Base-by-base conservation (phyloP, 2,113 vertebrate genomes). In the Prietella phreatophila region DNA sequence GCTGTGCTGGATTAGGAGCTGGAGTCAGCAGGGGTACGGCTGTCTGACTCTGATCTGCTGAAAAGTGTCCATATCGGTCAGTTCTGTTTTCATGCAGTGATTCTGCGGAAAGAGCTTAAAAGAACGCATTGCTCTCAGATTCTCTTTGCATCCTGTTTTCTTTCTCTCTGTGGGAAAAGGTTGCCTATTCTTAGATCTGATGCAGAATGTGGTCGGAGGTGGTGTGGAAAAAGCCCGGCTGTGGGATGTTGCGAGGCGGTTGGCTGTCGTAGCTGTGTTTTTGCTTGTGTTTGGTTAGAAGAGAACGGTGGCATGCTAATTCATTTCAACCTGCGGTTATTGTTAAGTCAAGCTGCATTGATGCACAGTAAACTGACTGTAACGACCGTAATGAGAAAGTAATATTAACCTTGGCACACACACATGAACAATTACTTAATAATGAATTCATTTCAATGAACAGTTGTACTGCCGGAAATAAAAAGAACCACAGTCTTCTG, bases 161-260 rank as follows among this genome's bases (percentile, higher is more conserved):
- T 56, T n/a, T 79, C 25, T 33, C 20, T 76, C 22, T 69, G 47
- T 80, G 25, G 56, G 58, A 58, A 88, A 88, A 84, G 61, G 47
- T 58, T 79, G 67, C 47, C 50, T 88, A 78, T 88, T 84, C 82
- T 85, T 84, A 80, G 82, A 85, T 84, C 87, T 55, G 53, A 88
- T 78, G 71, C 47, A 76, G 56, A 78, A 30, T 22, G 58, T 88
- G 63, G 15, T 88, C n/a, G 13, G 30, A 71, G 78, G 25, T 71
- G 67, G 33, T 63, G 56, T 42, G 36, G 86, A 87, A 61, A 82
- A 50, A 73, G 55, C 27, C 17, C n/a, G 80, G 2, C 60, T 80
- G 63, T 88, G 75, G 87, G 55, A 85, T 69, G 82, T 39, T 79
- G 82, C n/a, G 60, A 79, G 82, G 73, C 58, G 42, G 65, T 69